These are phyloP conservation scores for Tetropium fuscum DNA, from an alignment of 2,888 invertebrate species.

Conservation along the genomic window DNA sequence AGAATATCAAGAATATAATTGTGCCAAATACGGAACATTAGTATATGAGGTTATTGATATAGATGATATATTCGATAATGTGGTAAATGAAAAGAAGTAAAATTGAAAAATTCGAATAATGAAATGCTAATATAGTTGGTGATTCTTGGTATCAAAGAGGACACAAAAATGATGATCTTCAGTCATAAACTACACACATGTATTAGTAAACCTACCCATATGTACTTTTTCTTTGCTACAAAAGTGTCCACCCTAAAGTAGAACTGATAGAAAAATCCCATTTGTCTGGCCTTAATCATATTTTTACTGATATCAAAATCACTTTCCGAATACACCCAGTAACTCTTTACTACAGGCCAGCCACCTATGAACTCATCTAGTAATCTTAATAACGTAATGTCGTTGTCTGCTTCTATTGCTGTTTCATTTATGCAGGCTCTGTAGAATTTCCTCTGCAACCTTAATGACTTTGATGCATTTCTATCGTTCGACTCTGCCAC, in stretches of 20 bases:
- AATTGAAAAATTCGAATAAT: no score
- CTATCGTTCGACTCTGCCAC: constrained; percentile 36
- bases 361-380: constrained; percentile 51
- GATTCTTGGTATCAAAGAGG: no score
- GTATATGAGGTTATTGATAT: no score
- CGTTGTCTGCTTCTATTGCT: constrained; percentile 39
- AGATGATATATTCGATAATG: no score
- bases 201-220: constrained; percentile 28
- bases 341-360: constrained; percentile 54
- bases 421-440: constrained; percentile 41
- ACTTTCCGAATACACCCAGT: constrained; percentile 47
- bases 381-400: constrained; percentile 43
- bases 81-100: no score
- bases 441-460: constrained; percentile 47
- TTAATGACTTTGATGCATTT: constrained; percentile 36
- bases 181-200: no score
- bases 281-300: constrained; percentile 47
- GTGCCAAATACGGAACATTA: no score
- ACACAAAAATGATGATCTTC: no score
- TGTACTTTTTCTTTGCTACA: constrained; percentile 6
- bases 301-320: constrained; percentile 52
- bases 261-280: constrained; percentile 48
- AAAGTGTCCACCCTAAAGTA: constrained; percentile 41
- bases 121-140: no score
- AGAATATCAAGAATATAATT: no score